Evolutionary conservation across 1,140 invertebrate genomes (phyloP), one percentile per base, ranked within the genome.

Genomic region (Apocrypta bakeri): DNA sequence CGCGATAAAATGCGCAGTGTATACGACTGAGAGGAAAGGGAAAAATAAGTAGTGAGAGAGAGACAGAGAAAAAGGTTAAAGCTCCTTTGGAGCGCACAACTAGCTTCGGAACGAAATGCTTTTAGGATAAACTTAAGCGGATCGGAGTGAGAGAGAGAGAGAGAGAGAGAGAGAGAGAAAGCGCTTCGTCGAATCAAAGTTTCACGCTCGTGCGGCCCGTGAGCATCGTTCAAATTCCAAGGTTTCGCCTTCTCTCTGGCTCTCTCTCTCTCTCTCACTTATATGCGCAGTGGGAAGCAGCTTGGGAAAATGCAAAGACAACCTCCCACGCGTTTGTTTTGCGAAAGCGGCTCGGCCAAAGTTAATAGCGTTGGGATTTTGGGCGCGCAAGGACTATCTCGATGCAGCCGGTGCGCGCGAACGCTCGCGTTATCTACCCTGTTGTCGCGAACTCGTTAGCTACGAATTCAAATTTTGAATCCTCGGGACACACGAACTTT

Each of bases 71-170:
- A 31, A 37, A 64, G 31, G 40, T 72, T 40, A 71, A 73, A 80
- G 79, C 79, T 80, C 56, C 56, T 80, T 80, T 64, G 4, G 31
- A 48, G 33, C 61, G 42, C 33, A 68, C 71, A 48, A 81, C 73
- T 74, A 81, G 80, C 63, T 74, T 14, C 76, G 9, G 42, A 79
- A 40, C 73, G 63, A 56, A 82, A 82, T 77, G 81, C 81, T 82
- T 82, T 82, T 77, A 82, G 73, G 81, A 82, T 82, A 82, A 76
- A 76, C 61, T 66, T 82, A 82, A 82, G 73, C 81, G 73, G 81
- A 82, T 82, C 63, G n/a, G 9, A 25, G 63, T 25, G 63, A 25
- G 63, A 66, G 71, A 29, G 11, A 17, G 0, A 17, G 9, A 69
- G 63, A 71, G 29, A 42, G 33, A 48, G 37, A 63, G 48, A 37